Evolutionary conservation across 2,797 vertebrate genomes (phyloP), one percentile per base, ranked within the genome.

Genomic region (Anguilla pacifica): DNA sequence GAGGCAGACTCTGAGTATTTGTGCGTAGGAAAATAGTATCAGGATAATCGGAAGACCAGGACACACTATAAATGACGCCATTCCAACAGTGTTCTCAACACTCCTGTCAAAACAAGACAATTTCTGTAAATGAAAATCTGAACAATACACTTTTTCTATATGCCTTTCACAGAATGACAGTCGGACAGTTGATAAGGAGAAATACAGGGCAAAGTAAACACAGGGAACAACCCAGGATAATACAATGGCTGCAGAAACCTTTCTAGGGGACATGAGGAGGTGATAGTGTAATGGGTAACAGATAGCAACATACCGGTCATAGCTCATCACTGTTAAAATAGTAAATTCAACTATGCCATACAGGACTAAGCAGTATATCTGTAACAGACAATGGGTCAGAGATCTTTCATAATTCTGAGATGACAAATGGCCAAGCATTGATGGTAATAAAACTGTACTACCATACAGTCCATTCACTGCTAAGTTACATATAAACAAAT

Each of bases 301-400:
- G 85, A 95, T 91, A 0, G 94, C 92, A 19, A 93, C 28, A 51
- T 93, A 95, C 39, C 93, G 90, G 83, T 94, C 93, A 13, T 94
- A 94, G 83, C 92, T 92, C 94, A 94, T 94, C 0, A 39, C 93
- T 49, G 91, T 91, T 15, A 94, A 90, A 87, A 94, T 93, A 3
- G 91, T 93, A 70, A 93, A 93, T 87, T 94, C 93, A 46, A 57
- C 88, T 2, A 92, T 85, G 70, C 83, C 92, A 82, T 92, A 94
- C 0, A 92, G 92, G 87, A 94, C 91, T 39, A 94, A 46, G 2
- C 86, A 89, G 67, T 86, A 94, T 51, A 93, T 88, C 89, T 94
- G 93, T 4, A 85, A 87, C 86, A 88, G 92, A 87, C 93, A 94
- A 3, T 89, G 31, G 0, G 83, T 4, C 0, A 93, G 22, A 6